phyloP scores from a whole-genome alignment of 2,113 vertebrate species.

The Aplodontia rufa region DNA sequence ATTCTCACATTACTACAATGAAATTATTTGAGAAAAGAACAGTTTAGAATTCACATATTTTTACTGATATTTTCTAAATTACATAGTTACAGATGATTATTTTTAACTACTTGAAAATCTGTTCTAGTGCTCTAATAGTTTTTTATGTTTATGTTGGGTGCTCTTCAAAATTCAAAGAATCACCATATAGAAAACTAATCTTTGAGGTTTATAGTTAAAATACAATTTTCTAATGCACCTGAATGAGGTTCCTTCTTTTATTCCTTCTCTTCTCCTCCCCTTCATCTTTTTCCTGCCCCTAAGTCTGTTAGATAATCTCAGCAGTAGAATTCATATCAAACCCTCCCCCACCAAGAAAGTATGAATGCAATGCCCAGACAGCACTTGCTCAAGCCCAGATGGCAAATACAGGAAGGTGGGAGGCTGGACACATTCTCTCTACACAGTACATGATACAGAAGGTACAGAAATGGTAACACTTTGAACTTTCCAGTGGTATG shows the following conservation, averaged over 20 bases:
- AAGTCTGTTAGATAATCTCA: not conserved
- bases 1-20: not conserved
- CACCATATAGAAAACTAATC: slow-evolving; percentile 22
- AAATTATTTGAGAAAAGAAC: not conserved
- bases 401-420: not conserved
- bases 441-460: not conserved
- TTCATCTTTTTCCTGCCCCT: not conserved
- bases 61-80: slow-evolving; percentile 30
- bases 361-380: not conserved
- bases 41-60: slow-evolving; percentile 17
- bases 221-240: not conserved
- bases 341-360: not conserved
- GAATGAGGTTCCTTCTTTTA: not conserved
- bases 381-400: not conserved
- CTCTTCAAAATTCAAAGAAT: not conserved
- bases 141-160: not conserved
- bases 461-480: not conserved
- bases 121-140: not conserved
- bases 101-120: slow-evolving; percentile 10
- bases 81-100: not conserved
- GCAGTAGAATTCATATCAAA: not conserved
- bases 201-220: slow-evolving; percentile 26
- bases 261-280: not conserved
- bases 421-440: slow-evolving; percentile 12
- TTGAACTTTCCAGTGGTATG: not conserved